Base-by-base conservation (phyloP, 2,797 vertebrate genomes). In the Xenentodon cancila region DNA sequence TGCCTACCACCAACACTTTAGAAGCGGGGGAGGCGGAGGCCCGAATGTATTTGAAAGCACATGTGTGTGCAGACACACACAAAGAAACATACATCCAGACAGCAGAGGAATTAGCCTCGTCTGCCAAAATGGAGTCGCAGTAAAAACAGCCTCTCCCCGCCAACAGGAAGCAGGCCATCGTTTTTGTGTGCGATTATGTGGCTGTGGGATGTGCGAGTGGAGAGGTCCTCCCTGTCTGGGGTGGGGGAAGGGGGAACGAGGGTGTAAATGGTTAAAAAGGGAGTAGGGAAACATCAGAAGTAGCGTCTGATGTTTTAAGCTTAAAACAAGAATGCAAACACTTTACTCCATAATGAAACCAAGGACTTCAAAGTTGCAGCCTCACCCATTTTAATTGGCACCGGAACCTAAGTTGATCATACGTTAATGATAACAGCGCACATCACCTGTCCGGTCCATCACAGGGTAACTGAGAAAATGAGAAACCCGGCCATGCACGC, bases 51-150 rank as follows among this genome's bases (percentile, higher is more conserved):
- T 77, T 52, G 58, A 75, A 73, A 49, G 69, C 60, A 73, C 42
- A 18, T 43, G 59, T 59, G 48, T 19, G 42, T 59, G 59, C 22
- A 18, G 47, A 45, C 52, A 71, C 49, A 60, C 52, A 79, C 68
- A 75, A 20, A 70, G 44, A 37, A 4, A 53, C 54, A 64, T 13
- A 19, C 1, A 75, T 47, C 62, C 75, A 87, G 77, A 80, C 84
- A 82, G 72, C 60, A 80, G 68, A 85, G 84, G 86, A 87, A 84
- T 88, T 87, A 85, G 73, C 77, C 72, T 66, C 61, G 80, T 62
- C 70, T 51, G 84, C 88, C 87, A 88, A 84, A 86, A 84, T 53
- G 71, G 82, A 91, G 83, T 86, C 79, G 55, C 85, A 88, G 80
- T 84, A 84, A 91, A 92, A 91, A 86, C 87, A 86, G 69, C 67